Evolutionary conservation across 2,888 invertebrate species (phyloP).

Genomic region (Lasioglossum zephyrum): DNA sequence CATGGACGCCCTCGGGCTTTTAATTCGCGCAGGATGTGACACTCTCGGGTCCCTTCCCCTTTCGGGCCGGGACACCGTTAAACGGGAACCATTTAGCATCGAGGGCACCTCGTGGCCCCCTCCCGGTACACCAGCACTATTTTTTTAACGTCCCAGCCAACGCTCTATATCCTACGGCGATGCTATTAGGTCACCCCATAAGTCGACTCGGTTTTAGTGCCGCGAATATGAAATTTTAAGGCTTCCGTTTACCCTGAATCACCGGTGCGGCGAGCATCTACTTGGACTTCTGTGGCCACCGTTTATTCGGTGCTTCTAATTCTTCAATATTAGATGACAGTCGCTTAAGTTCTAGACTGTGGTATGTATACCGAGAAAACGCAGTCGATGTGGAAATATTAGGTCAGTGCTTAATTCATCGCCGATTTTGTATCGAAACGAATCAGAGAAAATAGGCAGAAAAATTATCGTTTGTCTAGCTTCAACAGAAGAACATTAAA

Average conservation of each 20-base stretch:
- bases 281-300: neutral
- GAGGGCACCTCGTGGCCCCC: slow-evolving; percentile 53
- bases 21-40: slow-evolving; percentile 76
- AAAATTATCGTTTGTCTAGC: no score
- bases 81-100: slow-evolving; percentile 70
- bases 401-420: no score
- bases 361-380: neutral
- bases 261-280: neutral
- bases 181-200: slow-evolving; percentile 14
- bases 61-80: slow-evolving; percentile 47
- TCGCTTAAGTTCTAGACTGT: neutral
- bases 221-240: neutral
- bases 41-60: slow-evolving; percentile 62
- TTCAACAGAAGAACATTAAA: no score
- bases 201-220: neutral
- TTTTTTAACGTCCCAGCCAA: slow-evolving; percentile 22
- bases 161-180: slow-evolving; percentile 30
- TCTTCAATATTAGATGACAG: neutral
- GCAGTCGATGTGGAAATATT: neutral
- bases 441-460: no score
- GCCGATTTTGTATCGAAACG: no score
- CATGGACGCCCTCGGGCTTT: slow-evolving; percentile 63
- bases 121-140: slow-evolving; percentile 6
- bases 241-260: neutral
- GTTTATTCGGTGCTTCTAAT: neutral